These are phyloP conservation scores for Phycodurus eques DNA, from an alignment of 2,113 vertebrate genomes.

Conservation along the genomic window DNA sequence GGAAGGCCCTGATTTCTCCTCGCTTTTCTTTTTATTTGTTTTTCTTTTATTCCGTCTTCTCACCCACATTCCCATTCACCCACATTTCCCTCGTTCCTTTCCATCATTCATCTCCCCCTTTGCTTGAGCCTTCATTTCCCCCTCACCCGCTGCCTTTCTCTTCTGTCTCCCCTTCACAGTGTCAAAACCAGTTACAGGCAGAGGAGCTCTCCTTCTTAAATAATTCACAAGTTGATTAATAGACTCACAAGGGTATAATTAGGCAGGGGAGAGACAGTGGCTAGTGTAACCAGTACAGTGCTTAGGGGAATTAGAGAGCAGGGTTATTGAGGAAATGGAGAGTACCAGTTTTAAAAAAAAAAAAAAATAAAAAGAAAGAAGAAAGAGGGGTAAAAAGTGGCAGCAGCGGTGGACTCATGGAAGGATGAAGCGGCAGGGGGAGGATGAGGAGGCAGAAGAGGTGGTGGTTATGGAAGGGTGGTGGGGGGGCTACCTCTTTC, in stretches of 20 bases:
- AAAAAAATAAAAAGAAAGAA: slow-evolving; percentile 21
- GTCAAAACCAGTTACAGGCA: slow-evolving; percentile 91
- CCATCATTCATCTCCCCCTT: slow-evolving; percentile 13
- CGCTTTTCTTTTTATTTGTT: slow-evolving; percentile 43
- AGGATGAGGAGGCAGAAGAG: slow-evolving; percentile 50
- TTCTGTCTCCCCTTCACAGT: slow-evolving; percentile 66
- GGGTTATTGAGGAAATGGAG: slow-evolving; percentile 80
- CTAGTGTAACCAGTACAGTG: slow-evolving; percentile 92
- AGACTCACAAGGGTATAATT: slow-evolving; percentile 99
- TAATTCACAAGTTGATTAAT: slow-evolving; percentile 99
- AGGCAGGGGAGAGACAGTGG: slow-evolving; percentile 94
- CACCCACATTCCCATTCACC: slow-evolving; percentile 27
- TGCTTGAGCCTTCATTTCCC: slow-evolving; percentile 31
- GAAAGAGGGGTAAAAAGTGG: slow-evolving; percentile 46
- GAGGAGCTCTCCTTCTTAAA: slow-evolving; percentile 89
- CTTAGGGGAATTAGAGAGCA: slow-evolving; percentile 92
- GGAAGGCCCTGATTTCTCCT: slow-evolving; percentile 66
- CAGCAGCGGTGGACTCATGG: slow-evolving; percentile 77
- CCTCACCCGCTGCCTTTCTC: slow-evolving; percentile 44
- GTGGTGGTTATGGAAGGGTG: not conserved
- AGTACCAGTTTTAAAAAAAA: slow-evolving; percentile 58
- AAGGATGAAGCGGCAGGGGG: slow-evolving; percentile 45
- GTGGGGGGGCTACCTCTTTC: slow-evolving; percentile 78
- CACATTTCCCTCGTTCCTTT: slow-evolving; percentile 16
- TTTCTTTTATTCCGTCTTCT: slow-evolving; percentile 32